These are phyloP conservation scores for Xenops minutus DNA, from an alignment of 2,797 vertebrate genomes.

Conservation along the genomic window DNA sequence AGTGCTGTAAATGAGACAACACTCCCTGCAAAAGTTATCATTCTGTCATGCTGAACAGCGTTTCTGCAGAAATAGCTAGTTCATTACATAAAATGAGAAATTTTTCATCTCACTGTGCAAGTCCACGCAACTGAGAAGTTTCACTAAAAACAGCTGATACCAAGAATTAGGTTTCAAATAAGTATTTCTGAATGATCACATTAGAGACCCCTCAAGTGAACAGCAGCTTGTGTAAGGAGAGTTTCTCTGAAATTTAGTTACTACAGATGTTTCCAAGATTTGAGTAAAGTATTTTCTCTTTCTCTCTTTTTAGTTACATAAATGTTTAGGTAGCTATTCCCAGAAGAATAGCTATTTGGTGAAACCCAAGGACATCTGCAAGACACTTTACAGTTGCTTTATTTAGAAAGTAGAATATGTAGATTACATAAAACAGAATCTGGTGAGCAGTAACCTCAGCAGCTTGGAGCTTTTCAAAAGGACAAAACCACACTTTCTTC, in stretches of 20 bases:
- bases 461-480: constrained; percentile 12
- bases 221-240: background rate
- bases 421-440: constrained; percentile 37
- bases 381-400: background rate
- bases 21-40: background rate
- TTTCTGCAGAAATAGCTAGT: background rate
- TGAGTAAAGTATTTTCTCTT: background rate
- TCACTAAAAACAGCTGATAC: background rate
- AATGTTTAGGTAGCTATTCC: background rate
- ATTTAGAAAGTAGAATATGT: constrained; percentile 1
- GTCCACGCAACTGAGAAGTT: background rate
- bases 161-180: background rate
- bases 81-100: background rate
- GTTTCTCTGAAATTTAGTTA: background rate
- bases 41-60: background rate
- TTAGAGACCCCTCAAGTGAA: background rate
- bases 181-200: background rate
- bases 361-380: constrained; percentile 5
- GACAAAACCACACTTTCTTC: background rate
- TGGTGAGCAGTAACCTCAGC: constrained; percentile 20
- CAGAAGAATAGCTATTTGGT: background rate
- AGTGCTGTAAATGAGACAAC: background rate
- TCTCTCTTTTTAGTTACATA: background rate
- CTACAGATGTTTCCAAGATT: background rate
- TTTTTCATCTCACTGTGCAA: background rate